Base-by-base conservation (phyloP, 2,797 vertebrate species). In the Betta splendens region DNA sequence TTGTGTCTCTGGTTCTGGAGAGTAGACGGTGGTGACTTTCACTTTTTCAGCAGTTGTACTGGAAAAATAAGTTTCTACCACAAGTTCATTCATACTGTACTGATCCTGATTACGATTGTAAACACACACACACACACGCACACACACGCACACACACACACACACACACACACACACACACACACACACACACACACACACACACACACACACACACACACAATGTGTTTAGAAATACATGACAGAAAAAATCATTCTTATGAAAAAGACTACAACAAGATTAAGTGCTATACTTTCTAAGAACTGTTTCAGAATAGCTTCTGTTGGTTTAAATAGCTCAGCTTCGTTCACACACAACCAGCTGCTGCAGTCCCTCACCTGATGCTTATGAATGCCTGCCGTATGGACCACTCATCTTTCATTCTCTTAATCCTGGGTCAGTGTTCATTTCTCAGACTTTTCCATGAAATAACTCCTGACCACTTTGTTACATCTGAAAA, bases 221-320 rank as follows among this genome's bases (percentile, higher is more conserved):
- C 75, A 79, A 50, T 29, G 45, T 61, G 59, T 71, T 63, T 51
- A 64, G 61, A 73, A 40, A 72, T 59, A 55, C 28, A 49, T 52
- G 57, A 66, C 22, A 61, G 44, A 53, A 56, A 11, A 9, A 40
- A 46, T 68, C 4, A 50, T 62, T 65, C 16, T 60, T 68, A 42
- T 51, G 56, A 53, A 69, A 71, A 77, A 73, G 64, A 84, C 69
- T 77, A 58, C 39, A 55, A 72, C 66, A 64, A 83, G 58, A 84
- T 70, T 53, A 84, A 85, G 84, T 85, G 83, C 82, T 87, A 76
- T 68, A 74, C 62, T 67, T 79, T 77, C 68, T 85, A 86, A 84
- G 79, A 81, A 77, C 80, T 80, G 73, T 84, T 85, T 83, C 80
- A 73, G 80, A 56, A 77, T 64, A 46, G 74, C 80, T 72, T 76